phyloP scores from a whole-genome alignment of 2,888 invertebrate genomes.

The Drosophila buzzatii region DNA sequence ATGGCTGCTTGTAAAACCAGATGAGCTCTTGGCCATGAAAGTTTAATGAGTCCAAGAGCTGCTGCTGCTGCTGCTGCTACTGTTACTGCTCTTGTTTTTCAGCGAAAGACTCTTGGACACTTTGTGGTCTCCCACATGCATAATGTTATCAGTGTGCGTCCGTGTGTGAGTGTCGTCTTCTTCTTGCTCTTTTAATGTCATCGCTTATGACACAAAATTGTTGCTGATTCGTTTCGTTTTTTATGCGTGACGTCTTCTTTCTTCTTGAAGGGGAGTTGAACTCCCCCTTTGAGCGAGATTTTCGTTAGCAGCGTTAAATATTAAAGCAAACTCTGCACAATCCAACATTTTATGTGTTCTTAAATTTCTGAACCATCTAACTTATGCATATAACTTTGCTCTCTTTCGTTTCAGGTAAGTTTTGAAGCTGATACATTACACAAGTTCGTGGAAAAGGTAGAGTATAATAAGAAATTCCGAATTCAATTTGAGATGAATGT shows the following conservation, averaged over 20 bases:
- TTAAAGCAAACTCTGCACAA: constrained; percentile 3
- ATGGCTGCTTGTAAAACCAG: constrained; percentile 44
- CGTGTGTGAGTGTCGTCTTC: not conserved
- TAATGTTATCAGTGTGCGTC: constrained; percentile 25
- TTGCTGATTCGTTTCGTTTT: constrained; percentile 66
- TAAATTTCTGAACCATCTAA: not conserved
- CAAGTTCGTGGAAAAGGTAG: constrained; percentile 12
- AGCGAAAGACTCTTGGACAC: constrained; percentile 33
- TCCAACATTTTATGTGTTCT: not conserved
- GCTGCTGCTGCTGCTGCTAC: constrained; percentile 3
- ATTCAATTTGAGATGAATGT: not conserved
- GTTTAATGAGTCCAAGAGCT: constrained; percentile 59
- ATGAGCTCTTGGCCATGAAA: constrained; percentile 66
- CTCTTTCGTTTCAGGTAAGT: constrained; percentile 41
- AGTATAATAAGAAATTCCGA: not conserved
- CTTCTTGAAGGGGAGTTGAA: constrained; percentile 10
- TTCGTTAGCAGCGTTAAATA: constrained; percentile 8
- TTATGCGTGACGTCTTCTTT: constrained; percentile 42
- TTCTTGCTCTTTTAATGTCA: constrained; percentile 52
- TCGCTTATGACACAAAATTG: constrained; percentile 67
- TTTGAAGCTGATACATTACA: not conserved
- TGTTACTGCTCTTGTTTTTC: constrained; percentile 12
- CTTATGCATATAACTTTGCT: constrained; percentile 18
- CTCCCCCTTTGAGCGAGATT: constrained; percentile 6
- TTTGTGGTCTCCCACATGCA: constrained; percentile 40